A percentile compares a stretch with the other conserved stretches of the same genome.
phyloP scores from a whole-genome alignment of 2,888 invertebrate genomes.

The Rhodophaea formosa region DNA sequence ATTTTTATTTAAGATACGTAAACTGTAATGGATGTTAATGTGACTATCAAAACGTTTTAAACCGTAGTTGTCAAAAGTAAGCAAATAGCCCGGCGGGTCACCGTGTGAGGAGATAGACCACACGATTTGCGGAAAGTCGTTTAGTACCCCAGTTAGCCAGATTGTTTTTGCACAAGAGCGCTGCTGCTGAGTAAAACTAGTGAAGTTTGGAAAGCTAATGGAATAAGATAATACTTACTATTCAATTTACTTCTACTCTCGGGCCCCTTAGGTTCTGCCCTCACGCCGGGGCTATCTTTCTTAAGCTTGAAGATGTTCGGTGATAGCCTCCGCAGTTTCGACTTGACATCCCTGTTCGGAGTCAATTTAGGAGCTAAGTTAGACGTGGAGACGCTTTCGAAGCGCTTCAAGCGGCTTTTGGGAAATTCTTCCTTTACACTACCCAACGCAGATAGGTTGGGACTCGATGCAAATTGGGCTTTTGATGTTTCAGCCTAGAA shows the following conservation, averaged over 20 bases:
- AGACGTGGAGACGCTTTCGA: conserved; percentile 62
- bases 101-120: no score
- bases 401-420: conserved; percentile 48
- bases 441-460: conserved; percentile 55
- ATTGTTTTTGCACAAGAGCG: no score
- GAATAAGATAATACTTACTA: conserved; percentile 42
- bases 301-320: conserved; percentile 58
- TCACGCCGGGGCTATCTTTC: conserved; percentile 40
- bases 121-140: no score
- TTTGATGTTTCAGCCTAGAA: conserved; percentile 60
- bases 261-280: conserved; percentile 34
- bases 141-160: no score
- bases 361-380: conserved; percentile 44
- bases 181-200: no score
- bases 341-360: conserved; percentile 45
- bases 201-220: no score
- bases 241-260: conserved; percentile 50
- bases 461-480: conserved; percentile 66
- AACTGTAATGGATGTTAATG: no score
- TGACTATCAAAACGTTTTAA: no score
- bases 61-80: no score
- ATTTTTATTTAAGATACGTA: no score
- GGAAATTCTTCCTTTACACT: conserved; percentile 43
- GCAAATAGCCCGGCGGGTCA: no score
- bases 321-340: conserved; percentile 56